phyloP scores from a whole-genome alignment of 2,888 invertebrate species.

The Leptura quadrifasciata region DNA sequence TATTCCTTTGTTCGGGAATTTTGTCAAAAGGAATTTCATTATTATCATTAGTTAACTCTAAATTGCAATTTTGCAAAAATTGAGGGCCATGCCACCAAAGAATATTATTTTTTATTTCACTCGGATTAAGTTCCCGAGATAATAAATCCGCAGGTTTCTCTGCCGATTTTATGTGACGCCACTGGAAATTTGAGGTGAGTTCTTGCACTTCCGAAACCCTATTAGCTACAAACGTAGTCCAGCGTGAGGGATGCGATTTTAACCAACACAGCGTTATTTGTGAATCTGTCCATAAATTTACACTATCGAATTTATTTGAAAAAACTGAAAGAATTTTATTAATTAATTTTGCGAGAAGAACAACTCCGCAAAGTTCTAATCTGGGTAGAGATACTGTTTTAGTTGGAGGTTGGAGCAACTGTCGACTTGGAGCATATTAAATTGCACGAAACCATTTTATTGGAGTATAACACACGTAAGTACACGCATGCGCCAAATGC shows the following conservation, averaged over 20 bases:
- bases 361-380: slow-evolving; percentile 1
- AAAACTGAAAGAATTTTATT: background rate
- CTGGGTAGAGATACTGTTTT: slow-evolving; percentile 46
- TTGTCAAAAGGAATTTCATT: background rate
- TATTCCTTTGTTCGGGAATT: slow-evolving; percentile 5
- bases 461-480: slow-evolving; percentile 35
- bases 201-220: slow-evolving; percentile 3
- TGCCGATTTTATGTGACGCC: background rate
- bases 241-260: background rate
- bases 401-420: slow-evolving; percentile 48
- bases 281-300: slow-evolving; percentile 5
- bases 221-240: slow-evolving; percentile 5
- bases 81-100: slow-evolving; percentile 12
- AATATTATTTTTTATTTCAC: background rate
- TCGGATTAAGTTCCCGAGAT: background rate
- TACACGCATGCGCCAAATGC: slow-evolving; percentile 44
- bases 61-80: background rate
- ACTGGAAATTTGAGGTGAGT: background rate
- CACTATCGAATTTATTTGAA: background rate
- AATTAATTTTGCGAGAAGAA: background rate
- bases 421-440: slow-evolving; percentile 43
- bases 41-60: background rate
- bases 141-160: slow-evolving; percentile 2
- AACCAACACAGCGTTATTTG: background rate
- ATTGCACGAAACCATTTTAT: slow-evolving; percentile 28